Evolutionary conservation across 2,113 vertebrate genomes (phyloP).

Genomic region (Delphinus delphis): DNA sequence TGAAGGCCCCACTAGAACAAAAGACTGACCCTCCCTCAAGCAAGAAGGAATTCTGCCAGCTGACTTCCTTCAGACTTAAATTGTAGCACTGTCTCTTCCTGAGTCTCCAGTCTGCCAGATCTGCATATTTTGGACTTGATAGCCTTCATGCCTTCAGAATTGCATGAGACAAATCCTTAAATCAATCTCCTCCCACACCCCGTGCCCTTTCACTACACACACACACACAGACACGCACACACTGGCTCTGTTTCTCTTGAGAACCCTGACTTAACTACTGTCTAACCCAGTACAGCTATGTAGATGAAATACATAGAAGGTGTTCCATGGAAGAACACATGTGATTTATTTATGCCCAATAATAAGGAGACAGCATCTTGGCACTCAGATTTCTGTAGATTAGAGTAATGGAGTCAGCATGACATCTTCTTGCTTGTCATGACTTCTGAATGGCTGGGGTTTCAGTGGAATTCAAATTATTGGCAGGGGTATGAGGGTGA

Average conservation of each 20-base stretch:
- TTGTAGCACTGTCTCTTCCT: rapidly evolving
- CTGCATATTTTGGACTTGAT: not conserved
- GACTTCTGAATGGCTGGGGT: not conserved
- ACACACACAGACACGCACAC: not conserved
- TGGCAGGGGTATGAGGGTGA: not conserved
- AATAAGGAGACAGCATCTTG: not conserved
- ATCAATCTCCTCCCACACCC: not conserved
- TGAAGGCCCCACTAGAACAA: not conserved
- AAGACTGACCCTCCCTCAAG: not conserved
- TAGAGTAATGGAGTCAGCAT: not conserved
- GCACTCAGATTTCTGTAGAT: not conserved
- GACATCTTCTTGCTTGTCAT: not conserved
- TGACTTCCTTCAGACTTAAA: not conserved
- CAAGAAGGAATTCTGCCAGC: not conserved
- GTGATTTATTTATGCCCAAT: not conserved
- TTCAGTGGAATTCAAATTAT: constrained; percentile 47
- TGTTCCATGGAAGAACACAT: not conserved
- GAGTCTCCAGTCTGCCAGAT: not conserved
- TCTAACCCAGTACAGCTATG: not conserved
- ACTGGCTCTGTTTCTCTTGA: not conserved
- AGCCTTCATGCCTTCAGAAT: not conserved
- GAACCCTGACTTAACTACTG: not conserved
- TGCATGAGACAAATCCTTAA: not conserved
- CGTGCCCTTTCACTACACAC: no score
- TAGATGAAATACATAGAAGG: not conserved